Base-by-base conservation (phyloP, 23 tunicate species). In the Halocynthia aurantium region DNA sequence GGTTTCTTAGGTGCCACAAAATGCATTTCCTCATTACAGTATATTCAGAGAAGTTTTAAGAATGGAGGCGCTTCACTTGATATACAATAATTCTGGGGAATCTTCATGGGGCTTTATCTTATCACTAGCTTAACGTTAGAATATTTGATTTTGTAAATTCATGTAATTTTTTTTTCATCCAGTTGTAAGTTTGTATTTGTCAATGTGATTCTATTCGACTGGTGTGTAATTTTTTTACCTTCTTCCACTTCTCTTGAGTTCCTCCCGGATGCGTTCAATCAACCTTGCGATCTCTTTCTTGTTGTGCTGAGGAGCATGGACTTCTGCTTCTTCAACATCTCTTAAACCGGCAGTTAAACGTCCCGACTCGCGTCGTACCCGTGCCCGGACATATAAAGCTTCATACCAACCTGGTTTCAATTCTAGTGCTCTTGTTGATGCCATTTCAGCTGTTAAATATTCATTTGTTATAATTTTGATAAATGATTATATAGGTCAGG, bases 371-470 rank as follows among this genome's bases (percentile, higher is more conserved):
- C 90, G 71, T 15, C 89, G 84, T 18, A 91, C 97, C 8, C 99
- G 86, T 8, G 93, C 83, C 44, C 99, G 75, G 7, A 84, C 99
- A 73, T 88, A 96, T 51, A 85, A 58, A 7, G 99, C 99, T 83
- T 96, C 96, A 77, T 85, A 82, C 99, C 99, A 96, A 54, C 74
- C 78, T 7, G 96, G 99, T 52, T 96, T 96, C 87, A 90, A 50
- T 50, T 90, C 82, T 55, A 96, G 84, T 5, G 96, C 88, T 51
- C 91, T 61, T 20, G 88, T 40, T 8, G 93, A 85, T 7, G 78
- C 64, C 6, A 51, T 52, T 76, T 96, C 96, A 63, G 99, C 99
- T 85, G 81, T 31, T 31, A 4, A 31, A 31, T 31, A 31, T 31
- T 31, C 44, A 31, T 31, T 31, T 31, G 44, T 31, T 31, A 31